Evolutionary conservation across 2,113 vertebrate genomes (phyloP).

Genomic region (Psilopogon haemacephalus): DNA sequence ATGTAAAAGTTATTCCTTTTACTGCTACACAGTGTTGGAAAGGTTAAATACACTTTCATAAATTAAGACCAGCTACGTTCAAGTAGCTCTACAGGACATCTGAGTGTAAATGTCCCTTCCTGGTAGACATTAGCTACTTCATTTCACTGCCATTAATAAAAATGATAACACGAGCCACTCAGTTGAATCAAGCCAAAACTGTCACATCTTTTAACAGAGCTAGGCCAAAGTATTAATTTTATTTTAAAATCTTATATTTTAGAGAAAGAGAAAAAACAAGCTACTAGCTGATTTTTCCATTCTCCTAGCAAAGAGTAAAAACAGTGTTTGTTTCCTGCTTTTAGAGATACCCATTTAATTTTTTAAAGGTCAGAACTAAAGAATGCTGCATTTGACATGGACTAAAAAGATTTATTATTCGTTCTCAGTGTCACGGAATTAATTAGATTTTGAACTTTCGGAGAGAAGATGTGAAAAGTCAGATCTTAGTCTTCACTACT

Average conservation of each 20-base stretch:
- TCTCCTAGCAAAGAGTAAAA: not conserved
- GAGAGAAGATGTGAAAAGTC: not conserved
- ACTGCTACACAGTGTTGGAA: not conserved
- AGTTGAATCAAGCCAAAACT: not conserved
- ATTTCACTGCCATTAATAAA: not conserved
- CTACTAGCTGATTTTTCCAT: not conserved
- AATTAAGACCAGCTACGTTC: not conserved
- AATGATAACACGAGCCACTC: not conserved
- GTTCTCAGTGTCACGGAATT: not conserved
- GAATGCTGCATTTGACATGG: not conserved
- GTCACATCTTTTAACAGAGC: not conserved
- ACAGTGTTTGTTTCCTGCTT: not conserved
- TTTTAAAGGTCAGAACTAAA: not conserved
- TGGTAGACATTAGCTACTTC: not conserved
- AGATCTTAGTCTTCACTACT: not conserved
- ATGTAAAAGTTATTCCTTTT: not conserved
- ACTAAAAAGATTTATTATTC: not conserved
- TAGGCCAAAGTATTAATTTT: not conserved
- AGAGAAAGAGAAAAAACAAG: not conserved
- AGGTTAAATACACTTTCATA: not conserved
- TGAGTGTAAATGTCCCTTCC: fast-evolving
- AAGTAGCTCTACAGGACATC: not conserved
- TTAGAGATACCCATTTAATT: not conserved
- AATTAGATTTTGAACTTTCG: not conserved
- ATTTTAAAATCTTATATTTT: not conserved